These are phyloP conservation scores for Phataginus tricuspis DNA, from an alignment of 2,797 vertebrate species.

Conservation along the genomic window DNA sequence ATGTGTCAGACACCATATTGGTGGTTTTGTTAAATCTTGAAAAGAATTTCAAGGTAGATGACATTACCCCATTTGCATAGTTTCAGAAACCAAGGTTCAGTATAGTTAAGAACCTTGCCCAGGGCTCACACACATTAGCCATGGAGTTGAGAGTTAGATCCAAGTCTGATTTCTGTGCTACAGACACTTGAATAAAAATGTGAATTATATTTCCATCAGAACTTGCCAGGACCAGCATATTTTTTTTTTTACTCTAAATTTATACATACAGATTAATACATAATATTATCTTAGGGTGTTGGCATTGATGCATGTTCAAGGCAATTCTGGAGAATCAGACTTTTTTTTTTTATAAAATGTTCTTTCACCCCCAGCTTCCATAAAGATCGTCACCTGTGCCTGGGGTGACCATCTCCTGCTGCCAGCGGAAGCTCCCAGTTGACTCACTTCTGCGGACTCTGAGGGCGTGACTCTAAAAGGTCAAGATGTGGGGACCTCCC, in stretches of 20 bases:
- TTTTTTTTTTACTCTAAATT: background rate
- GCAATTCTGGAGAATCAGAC: background rate
- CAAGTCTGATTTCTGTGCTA: background rate
- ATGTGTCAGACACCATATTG: background rate
- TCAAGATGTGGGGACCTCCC: too few species aligned
- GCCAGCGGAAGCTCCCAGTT: too few species aligned
- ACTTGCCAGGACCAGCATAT: background rate
- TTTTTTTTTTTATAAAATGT: background rate
- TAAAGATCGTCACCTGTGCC: background rate
- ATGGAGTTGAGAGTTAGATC: background rate
- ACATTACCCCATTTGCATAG: background rate
- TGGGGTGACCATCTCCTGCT: background rate
- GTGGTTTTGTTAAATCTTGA: background rate
- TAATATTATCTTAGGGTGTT: background rate
- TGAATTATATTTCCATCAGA: background rate
- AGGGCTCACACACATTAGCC: background rate
- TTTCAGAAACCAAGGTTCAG: background rate
- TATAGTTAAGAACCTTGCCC: background rate
- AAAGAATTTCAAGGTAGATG: background rate
- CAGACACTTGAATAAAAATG: background rate
- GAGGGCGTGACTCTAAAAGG: background rate
- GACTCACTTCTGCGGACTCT: background rate
- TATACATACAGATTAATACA: too few species aligned
- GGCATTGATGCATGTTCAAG: background rate
- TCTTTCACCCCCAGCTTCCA: background rate